A percentile compares a stretch with the other conserved stretches of the same genome.
Evolutionary conservation across 2,888 invertebrate species (phyloP).

Genomic region (Sussaba pulchella): DNA sequence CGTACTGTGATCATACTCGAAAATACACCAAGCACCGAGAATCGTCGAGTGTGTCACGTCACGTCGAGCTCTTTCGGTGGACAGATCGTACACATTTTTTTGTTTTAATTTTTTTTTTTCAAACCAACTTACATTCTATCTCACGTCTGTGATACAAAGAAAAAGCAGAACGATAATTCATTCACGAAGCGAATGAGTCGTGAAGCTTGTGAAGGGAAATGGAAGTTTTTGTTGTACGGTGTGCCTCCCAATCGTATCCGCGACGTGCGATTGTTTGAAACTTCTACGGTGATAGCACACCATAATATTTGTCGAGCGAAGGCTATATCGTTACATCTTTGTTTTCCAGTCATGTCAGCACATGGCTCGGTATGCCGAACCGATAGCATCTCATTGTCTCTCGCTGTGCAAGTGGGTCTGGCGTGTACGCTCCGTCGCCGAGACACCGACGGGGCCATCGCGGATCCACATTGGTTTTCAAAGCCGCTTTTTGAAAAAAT

Average conservation of each 20-base stretch:
- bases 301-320: slow-evolving; percentile 12
- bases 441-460: neutral
- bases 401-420: slow-evolving; percentile 32
- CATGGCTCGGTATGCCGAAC: slow-evolving; percentile 70
- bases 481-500: too few species aligned
- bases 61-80: slow-evolving; percentile 33
- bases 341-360: slow-evolving; percentile 74
- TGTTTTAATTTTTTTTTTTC: slow-evolving; percentile 19
- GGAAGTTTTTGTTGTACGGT: neutral
- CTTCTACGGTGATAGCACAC: neutral
- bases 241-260: neutral
- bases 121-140: neutral
- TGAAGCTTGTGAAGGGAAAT: neutral
- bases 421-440: neutral
- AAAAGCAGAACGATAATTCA: slow-evolving; percentile 37
- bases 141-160: neutral
- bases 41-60: slow-evolving; percentile 44
- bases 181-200: slow-evolving; percentile 42
- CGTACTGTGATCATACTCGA: neutral
- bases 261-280: neutral
- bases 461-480: neutral
- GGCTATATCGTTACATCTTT: slow-evolving; percentile 72
- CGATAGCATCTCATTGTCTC: slow-evolving; percentile 75
- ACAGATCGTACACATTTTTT: slow-evolving; percentile 13
- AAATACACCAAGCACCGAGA: slow-evolving; percentile 23